These are phyloP conservation scores for Cosmia pyralina DNA, from an alignment of 2,888 invertebrate genomes.

Conservation along the genomic window DNA sequence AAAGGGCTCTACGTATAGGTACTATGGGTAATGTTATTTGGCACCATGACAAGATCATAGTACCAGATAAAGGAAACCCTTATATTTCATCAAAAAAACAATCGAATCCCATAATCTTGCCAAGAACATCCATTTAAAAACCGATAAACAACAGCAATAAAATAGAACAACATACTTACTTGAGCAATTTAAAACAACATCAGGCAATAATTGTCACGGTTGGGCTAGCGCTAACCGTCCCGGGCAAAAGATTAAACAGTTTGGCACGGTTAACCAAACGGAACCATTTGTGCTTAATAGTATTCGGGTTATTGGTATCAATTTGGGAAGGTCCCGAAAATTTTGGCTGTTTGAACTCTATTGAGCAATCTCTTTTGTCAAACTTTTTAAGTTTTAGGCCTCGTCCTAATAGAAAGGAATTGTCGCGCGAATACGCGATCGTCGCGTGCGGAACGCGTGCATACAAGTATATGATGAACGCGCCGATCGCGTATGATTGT, in stretches of 20 bases:
- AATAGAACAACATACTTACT: conserved; percentile 38
- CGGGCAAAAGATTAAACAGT: conserved; percentile 66
- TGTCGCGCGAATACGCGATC: too few species aligned
- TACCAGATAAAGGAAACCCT: too few species aligned
- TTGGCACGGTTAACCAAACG: conserved; percentile 63
- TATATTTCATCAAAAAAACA: not conserved
- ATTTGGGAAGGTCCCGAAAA: conserved; percentile 10
- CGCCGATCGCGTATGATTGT: too few species aligned
- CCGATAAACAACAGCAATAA: conserved; percentile 40
- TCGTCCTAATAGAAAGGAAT: too few species aligned
- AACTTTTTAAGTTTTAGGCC: not conserved
- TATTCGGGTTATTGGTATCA: conserved; percentile 37
- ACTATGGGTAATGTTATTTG: too few species aligned
- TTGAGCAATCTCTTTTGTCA: conserved; percentile 3
- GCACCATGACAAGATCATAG: too few species aligned
- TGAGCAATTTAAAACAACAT: conserved; percentile 52
- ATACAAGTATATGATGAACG: too few species aligned
- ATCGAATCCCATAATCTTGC: not conserved
- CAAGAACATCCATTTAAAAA: conserved; percentile 27
- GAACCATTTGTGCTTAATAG: conserved; percentile 53
- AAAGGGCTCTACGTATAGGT: too few species aligned
- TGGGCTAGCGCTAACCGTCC: conserved; percentile 44
- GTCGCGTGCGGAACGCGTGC: too few species aligned
- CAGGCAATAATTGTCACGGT: conserved; percentile 52
- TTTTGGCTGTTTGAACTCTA: not conserved